Conservation (phyloP, 2,888 invertebrate species). For the Argyresthia goedartella region DNA sequence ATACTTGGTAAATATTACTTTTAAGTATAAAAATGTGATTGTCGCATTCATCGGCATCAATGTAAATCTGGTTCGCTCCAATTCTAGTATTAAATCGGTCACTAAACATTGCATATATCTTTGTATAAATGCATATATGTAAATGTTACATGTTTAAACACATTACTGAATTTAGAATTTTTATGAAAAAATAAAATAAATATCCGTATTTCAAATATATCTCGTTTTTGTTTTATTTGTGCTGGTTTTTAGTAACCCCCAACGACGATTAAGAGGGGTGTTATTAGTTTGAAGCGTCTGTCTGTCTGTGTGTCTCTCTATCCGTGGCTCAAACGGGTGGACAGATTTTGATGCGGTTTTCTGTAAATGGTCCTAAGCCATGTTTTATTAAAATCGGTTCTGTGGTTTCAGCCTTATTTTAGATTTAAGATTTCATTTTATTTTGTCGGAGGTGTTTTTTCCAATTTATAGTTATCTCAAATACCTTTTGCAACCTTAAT, state of each 20-base stretch:
- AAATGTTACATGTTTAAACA: constrained; percentile 72
- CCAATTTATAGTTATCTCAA: too few species aligned
- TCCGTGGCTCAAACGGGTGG: too few species aligned
- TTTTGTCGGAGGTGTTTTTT: too few species aligned
- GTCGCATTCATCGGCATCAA: constrained; percentile 42
- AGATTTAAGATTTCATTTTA: too few species aligned
- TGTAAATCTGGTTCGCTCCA: constrained; percentile 63
- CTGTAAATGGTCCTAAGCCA: too few species aligned
- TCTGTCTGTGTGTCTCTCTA: too few species aligned
- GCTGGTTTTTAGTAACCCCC: constrained; percentile 15
- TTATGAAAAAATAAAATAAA: constrained; percentile 71
- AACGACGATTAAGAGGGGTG: too few species aligned
- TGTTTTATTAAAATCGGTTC: too few species aligned
- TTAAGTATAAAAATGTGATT: constrained; percentile 61
- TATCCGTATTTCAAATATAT: constrained; percentile 72
- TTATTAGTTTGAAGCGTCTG: too few species aligned
- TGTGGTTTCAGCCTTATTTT: too few species aligned
- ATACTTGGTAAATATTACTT: constrained; percentile 68
- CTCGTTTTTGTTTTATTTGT: constrained; percentile 45
- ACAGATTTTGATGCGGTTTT: too few species aligned
- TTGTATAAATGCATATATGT: constrained; percentile 72
- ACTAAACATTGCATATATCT: constrained; percentile 70
- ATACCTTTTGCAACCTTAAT: not conserved
- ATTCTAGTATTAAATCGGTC: constrained; percentile 61
- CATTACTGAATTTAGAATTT: constrained; percentile 73